A percentile compares a stretch with the other conserved stretches of the same genome.
phyloP scores from a whole-genome alignment of 2,113 vertebrate species.

The Muscicapa adusta region DNA sequence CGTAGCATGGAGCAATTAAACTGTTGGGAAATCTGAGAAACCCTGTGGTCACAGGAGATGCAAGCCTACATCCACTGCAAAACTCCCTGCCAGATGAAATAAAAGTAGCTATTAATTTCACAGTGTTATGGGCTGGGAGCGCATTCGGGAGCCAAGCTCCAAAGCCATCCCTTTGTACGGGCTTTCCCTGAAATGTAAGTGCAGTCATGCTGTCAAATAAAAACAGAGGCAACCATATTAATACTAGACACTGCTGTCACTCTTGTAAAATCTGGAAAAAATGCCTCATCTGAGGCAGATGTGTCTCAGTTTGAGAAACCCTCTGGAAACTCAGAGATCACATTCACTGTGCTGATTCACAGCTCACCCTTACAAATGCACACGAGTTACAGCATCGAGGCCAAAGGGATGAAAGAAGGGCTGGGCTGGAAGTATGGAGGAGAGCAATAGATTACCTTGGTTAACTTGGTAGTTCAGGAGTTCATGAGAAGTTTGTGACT shows the following conservation, averaged over 20 bases:
- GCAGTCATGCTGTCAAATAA: slow-evolving; percentile 17
- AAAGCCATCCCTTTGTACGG: not conserved
- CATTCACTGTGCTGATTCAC: not conserved
- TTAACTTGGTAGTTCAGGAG: slow-evolving; percentile 39
- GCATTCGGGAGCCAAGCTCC: not conserved
- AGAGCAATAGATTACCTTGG: slow-evolving; percentile 17
- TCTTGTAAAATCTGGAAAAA: not conserved
- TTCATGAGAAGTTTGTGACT: slow-evolving; percentile 44
- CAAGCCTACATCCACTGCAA: slow-evolving; percentile 7
- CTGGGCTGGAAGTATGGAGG: not conserved
- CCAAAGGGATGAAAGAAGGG: not conserved
- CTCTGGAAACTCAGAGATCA: not conserved
- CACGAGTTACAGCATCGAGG: accelerated
- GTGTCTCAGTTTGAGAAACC: not conserved
- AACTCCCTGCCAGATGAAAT: slow-evolving; percentile 47
- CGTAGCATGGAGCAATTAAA: not conserved
- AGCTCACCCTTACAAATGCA: not conserved
- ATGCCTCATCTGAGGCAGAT: not conserved
- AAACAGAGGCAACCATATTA: not conserved
- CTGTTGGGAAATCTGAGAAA: slow-evolving; percentile 33
- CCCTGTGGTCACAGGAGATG: slow-evolving; percentile 18
- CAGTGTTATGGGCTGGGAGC: not conserved
- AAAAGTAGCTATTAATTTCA: slow-evolving; percentile 46
- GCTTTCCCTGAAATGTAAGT: not conserved
- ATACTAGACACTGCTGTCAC: not conserved